phyloP scores from a whole-genome alignment of 2,888 invertebrate genomes.

The Xanthia togata region DNA sequence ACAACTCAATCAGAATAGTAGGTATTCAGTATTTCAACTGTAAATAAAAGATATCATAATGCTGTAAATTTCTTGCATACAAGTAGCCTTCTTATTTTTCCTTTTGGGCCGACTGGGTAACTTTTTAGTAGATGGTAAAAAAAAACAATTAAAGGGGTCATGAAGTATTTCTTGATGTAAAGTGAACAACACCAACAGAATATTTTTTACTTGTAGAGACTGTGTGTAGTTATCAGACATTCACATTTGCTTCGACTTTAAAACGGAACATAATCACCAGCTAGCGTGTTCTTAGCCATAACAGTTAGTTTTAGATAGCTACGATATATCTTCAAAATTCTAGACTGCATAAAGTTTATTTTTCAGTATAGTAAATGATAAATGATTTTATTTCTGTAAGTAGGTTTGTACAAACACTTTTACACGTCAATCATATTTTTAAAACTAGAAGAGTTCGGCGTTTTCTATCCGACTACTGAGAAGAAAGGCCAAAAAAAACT shows the following conservation, averaged over 20 bases:
- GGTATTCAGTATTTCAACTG: not conserved
- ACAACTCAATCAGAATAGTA: not conserved
- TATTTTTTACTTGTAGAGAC: not conserved
- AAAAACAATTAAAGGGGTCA: too few species aligned
- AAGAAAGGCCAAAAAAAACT: not conserved
- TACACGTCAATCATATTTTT: not conserved
- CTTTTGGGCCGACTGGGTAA: not conserved
- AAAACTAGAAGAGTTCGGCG: not conserved
- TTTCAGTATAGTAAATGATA: conserved; percentile 19
- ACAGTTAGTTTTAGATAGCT: conserved; percentile 51
- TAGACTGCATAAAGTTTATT: conserved; percentile 35
- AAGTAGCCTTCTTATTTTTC: not conserved
- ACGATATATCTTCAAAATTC: conserved; percentile 46
- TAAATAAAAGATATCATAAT: not conserved
- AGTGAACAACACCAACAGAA: not conserved
- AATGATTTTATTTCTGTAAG: not conserved
- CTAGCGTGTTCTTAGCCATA: conserved; percentile 45
- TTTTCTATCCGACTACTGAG: too few species aligned
- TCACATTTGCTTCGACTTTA: conserved; percentile 55
- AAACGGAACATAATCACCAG: conserved; percentile 50
- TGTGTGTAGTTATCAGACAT: conserved; percentile 11
- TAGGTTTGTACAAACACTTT: not conserved
- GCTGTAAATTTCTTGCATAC: not conserved
- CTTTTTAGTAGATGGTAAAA: not conserved
- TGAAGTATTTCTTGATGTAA: not conserved